A percentile compares a stretch with the other conserved stretches of the same genome.
phyloP scores from a whole-genome alignment of 2,888 invertebrate species.

The Pomacea canaliculata region DNA sequence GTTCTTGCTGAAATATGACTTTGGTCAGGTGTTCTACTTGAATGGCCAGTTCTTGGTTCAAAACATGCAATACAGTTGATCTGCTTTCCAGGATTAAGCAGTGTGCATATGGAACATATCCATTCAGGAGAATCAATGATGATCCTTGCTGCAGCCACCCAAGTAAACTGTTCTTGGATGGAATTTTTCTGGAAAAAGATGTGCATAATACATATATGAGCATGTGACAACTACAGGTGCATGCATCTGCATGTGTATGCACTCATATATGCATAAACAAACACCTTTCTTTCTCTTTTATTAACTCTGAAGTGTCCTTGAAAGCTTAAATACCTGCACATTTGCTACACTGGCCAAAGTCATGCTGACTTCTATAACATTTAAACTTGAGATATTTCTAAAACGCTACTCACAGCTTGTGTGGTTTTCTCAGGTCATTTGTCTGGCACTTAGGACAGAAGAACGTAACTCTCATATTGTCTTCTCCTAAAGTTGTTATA shows the following conservation, averaged over 20 bases:
- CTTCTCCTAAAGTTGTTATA: conserved; percentile 51
- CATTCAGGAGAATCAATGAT: conserved; percentile 33
- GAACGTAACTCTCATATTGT: conserved; percentile 51
- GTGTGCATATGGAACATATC: conserved; percentile 51
- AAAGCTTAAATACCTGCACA: background rate
- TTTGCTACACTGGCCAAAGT: no score
- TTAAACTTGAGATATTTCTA: no score
- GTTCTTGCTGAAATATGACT: background rate
- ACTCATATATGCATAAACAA: background rate
- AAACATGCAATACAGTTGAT: conserved; percentile 44
- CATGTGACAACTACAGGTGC: no score
- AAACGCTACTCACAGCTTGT: conserved; percentile 25
- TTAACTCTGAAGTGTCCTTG: background rate
- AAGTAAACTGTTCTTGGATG: conserved; percentile 54
- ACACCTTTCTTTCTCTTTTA: background rate
- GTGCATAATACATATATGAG: background rate
- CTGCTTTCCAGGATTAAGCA: conserved; percentile 41
- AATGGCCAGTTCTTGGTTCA: conserved; percentile 25
- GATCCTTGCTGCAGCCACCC: conserved; percentile 48
- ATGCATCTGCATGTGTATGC: background rate
- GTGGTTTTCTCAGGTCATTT: conserved; percentile 38
- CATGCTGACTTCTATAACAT: no score
- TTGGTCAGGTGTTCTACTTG: background rate
- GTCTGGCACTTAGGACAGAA: conserved; percentile 54
- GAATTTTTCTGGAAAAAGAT: conserved; percentile 40